Evolutionary conservation across 2,888 invertebrate species (phyloP).

Genomic region (Anticlea derivata): DNA sequence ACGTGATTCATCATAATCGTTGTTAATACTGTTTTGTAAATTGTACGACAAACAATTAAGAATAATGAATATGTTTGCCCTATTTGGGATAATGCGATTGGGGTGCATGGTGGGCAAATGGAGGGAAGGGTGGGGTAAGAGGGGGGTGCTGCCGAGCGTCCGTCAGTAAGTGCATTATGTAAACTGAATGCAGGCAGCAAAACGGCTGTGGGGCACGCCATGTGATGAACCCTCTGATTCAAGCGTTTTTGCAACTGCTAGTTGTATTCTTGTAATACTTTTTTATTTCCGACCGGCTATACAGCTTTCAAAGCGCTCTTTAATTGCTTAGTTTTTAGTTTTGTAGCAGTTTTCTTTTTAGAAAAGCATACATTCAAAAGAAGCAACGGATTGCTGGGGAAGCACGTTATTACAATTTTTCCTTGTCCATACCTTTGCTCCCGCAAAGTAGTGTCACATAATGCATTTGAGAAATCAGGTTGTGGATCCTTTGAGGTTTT

Average conservation of each 20-base stretch:
- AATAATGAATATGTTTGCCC: constrained; percentile 58
- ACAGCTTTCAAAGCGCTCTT: constrained; percentile 8
- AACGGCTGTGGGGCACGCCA: constrained; percentile 38
- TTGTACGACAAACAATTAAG: constrained; percentile 58
- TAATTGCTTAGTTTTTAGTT: constrained; percentile 5
- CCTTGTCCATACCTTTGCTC: too few relatives aligned
- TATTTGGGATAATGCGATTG: constrained; percentile 55
- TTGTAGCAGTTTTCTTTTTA: too few relatives aligned
- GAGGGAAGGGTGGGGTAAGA: constrained; percentile 10
- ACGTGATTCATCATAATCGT: constrained; percentile 54
- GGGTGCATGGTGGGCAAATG: constrained; percentile 32
- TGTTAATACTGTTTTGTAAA: constrained; percentile 54
- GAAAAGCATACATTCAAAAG: too few relatives aligned
- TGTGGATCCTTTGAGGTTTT: too few relatives aligned
- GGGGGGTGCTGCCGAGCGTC: constrained; percentile 23
- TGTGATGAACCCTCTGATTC: constrained; percentile 27
- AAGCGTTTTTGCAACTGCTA: constrained; percentile 31
- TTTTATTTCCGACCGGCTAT: constrained; percentile 8
- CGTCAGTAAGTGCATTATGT: constrained; percentile 44
- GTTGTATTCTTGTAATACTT: constrained; percentile 12
- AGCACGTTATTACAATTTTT: too few relatives aligned
- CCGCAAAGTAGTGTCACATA: too few relatives aligned
- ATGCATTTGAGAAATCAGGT: too few relatives aligned
- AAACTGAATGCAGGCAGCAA: constrained; percentile 44
- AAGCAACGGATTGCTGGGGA: too few relatives aligned